These are phyloP conservation scores for Diorhabda elongata DNA, from an alignment of 1,140 invertebrate species.

Conservation along the genomic window DNA sequence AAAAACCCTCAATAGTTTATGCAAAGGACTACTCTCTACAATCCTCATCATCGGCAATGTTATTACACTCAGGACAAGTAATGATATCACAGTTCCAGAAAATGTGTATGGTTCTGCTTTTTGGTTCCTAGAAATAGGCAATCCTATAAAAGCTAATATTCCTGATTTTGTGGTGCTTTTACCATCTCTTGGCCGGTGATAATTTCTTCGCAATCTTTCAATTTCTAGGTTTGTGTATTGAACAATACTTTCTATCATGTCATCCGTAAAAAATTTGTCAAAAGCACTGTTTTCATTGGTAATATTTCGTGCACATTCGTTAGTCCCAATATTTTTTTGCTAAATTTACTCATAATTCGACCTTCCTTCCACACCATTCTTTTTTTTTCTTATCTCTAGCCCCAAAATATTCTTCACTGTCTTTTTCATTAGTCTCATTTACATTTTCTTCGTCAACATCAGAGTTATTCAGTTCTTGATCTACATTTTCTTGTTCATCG, in stretches of 20 bases:
- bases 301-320: constrained; percentile 7
- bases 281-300: constrained; percentile 4
- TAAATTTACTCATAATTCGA: constrained; percentile 7
- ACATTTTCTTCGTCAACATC: not conserved
- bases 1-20: too few species aligned
- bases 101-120: constrained; percentile 28
- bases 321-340: not conserved
- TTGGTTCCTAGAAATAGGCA: constrained; percentile 12
- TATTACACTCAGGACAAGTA: too few species aligned
- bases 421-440: not conserved
- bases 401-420: constrained; percentile 9
- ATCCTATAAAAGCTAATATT: constrained; percentile 3
- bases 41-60: too few species aligned
- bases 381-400: constrained; percentile 11
- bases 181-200: constrained; percentile 3
- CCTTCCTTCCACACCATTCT: constrained; percentile 5
- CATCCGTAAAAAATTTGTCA: constrained; percentile 1
- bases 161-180: not conserved
- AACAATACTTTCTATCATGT: constrained; percentile 16
- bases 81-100: constrained; percentile 29
- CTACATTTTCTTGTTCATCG: constrained; percentile 5
- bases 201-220: not conserved
- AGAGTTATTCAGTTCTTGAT: constrained; percentile 13
- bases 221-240: constrained; percentile 16
- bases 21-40: too few species aligned